Conservation (phyloP, 2,888 invertebrate species). For the Tribolium freemani region DNA sequence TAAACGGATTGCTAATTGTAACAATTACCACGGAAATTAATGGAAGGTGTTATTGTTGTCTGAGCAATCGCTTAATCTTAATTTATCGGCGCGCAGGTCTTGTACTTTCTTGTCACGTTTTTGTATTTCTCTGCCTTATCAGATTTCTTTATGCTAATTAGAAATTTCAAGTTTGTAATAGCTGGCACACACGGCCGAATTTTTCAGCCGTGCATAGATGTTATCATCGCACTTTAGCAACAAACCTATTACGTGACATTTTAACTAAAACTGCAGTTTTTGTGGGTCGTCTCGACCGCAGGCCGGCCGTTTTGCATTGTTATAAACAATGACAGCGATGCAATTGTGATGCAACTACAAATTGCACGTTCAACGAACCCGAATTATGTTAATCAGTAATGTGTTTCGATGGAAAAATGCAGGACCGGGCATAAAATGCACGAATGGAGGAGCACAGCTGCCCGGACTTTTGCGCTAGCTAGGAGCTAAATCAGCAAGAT, state of each 20-base stretch:
- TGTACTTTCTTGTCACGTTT: slow-evolving; percentile 23
- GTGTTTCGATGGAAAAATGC: slow-evolving; percentile 22
- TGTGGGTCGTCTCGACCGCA: slow-evolving; percentile 6
- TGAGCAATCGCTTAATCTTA: slow-evolving; percentile 28
- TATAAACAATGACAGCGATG: slow-evolving; percentile 32
- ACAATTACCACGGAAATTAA: slow-evolving; percentile 26
- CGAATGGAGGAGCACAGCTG: slow-evolving; percentile 28
- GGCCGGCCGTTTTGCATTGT: slow-evolving; percentile 21
- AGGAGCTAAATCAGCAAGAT: slow-evolving; percentile 36
- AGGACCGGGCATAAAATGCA: slow-evolving; percentile 6
- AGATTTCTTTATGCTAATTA: slow-evolving; percentile 28
- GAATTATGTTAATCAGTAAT: slow-evolving; percentile 26
- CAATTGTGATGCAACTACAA: slow-evolving; percentile 22
- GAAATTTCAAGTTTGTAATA: neutral
- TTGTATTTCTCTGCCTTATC: slow-evolving; percentile 5
- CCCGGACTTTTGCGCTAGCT: slow-evolving; percentile 25
- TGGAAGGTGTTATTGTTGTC: slow-evolving; percentile 34
- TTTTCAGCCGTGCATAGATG: slow-evolving; percentile 26
- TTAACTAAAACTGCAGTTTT: slow-evolving; percentile 31
- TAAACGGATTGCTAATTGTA: slow-evolving; percentile 31
- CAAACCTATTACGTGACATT: slow-evolving; percentile 34
- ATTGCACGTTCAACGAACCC: slow-evolving; percentile 32
- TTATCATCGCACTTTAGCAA: slow-evolving; percentile 6
- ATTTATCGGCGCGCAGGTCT: slow-evolving; percentile 17
- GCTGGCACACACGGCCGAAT: neutral